Evolutionary conservation across 2,797 vertebrate genomes (phyloP).

Genomic region (Chloroceryle inda): DNA sequence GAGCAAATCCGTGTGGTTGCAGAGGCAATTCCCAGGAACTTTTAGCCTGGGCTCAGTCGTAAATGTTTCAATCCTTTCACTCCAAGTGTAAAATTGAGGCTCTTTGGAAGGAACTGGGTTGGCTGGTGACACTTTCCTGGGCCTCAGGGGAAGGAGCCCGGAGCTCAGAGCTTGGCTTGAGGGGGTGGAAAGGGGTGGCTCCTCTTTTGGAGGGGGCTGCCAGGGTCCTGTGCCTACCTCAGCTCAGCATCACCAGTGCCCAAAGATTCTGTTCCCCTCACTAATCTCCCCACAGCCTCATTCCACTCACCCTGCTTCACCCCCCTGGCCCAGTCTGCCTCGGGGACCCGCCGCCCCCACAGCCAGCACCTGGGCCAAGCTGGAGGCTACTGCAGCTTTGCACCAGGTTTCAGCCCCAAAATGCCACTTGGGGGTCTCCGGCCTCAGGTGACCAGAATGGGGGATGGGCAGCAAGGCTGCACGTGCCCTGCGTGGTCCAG

Average conservation of each 20-base stretch:
- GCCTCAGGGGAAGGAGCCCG: neutral
- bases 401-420: neutral
- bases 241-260: neutral
- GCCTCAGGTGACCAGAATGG: accelerated
- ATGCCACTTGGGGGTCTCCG: neutral
- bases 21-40: slow-evolving; percentile 26
- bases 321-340: neutral
- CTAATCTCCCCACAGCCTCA: neutral
- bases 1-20: slow-evolving; percentile 43
- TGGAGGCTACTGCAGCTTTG: accelerated
- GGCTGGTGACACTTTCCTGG: neutral
- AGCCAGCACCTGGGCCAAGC: neutral
- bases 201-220: neutral
- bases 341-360: accelerated
- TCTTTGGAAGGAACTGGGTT: neutral
- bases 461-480: neutral
- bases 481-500: accelerated
- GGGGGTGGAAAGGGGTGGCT: neutral
- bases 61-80: neutral
- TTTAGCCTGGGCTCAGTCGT: neutral
- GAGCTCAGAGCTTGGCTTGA: neutral
- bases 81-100: neutral
- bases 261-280: neutral
- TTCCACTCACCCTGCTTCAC: neutral
- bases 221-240: accelerated